phyloP scores from a whole-genome alignment of 2,113 vertebrate genomes.

The Ammodytes marinus region DNA sequence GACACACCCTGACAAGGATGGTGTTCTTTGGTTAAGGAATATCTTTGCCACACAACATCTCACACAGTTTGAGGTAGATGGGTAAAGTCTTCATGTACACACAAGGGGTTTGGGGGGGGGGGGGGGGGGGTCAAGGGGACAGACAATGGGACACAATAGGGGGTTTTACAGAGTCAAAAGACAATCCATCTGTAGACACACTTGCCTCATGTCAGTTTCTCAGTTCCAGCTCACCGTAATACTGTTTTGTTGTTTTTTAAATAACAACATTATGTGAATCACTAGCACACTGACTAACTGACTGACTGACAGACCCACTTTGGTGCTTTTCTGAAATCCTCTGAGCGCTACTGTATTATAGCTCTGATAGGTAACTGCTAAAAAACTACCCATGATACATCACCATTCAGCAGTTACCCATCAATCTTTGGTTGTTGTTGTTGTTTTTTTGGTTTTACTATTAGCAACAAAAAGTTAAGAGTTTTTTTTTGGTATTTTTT shows the following conservation, averaged over 20 bases:
- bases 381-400: conserved; percentile 74
- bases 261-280: conserved; percentile 54
- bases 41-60: conserved; percentile 85
- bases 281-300: conserved; percentile 46
- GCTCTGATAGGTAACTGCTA: conserved; percentile 72
- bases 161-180: conserved; percentile 71
- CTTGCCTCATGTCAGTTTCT: conserved; percentile 80
- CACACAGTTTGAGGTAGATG: conserved; percentile 89
- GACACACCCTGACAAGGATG: conserved; percentile 86
- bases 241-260: conserved; percentile 41
- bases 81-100: conserved; percentile 83
- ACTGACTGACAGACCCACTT: conserved; percentile 22
- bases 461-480: conserved; percentile 42
- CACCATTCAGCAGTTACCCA: conserved; percentile 73
- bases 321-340: conserved; percentile 72
- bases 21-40: conserved; percentile 88
- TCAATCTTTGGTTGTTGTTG: conserved; percentile 78
- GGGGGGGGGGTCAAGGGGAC: conserved; percentile 39
- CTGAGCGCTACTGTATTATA: conserved; percentile 73
- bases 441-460: conserved; percentile 55
- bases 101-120: conserved; percentile 54
- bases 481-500: conserved; percentile 27
- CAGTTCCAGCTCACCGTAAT: conserved; percentile 79
- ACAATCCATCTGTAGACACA: conserved; percentile 77
- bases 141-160: conserved; percentile 35